Evolutionary conservation across 2,888 invertebrate genomes (phyloP).

Genomic region (Agrypnus murinus): DNA sequence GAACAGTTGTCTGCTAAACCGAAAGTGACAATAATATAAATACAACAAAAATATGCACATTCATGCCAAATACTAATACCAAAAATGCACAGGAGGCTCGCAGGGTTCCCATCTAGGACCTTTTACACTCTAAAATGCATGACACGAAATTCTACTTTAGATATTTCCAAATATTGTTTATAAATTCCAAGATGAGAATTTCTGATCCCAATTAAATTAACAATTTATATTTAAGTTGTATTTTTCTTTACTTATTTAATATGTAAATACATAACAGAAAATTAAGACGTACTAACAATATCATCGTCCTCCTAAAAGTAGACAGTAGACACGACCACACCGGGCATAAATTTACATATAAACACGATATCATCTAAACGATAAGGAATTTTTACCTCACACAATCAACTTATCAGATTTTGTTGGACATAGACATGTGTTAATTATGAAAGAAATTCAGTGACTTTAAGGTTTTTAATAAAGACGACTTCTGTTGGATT

Average conservation of each 20-base stretch:
- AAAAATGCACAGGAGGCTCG: too few species aligned
- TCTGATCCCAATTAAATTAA: conserved; percentile 17
- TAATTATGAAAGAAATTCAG: conserved; percentile 32
- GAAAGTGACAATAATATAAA: too few species aligned
- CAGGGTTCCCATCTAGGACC: too few species aligned
- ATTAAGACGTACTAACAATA: conserved; percentile 11
- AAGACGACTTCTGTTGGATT: too few species aligned
- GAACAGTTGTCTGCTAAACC: too few species aligned
- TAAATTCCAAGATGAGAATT: too few species aligned
- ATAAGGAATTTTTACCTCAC: conserved; percentile 25
- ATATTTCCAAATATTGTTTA: too few species aligned
- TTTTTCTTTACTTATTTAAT: conserved; percentile 20
- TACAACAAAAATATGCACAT: too few species aligned
- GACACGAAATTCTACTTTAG: too few species aligned
- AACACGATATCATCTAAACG: conserved; percentile 24
- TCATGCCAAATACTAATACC: too few species aligned
- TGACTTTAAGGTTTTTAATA: neutral
- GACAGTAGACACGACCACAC: conserved; percentile 27
- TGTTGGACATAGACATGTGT: conserved; percentile 31
- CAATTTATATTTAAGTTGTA: too few species aligned
- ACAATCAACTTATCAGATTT: conserved; percentile 38
- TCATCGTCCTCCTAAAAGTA: conserved; percentile 23
- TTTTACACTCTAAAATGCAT: too few species aligned
- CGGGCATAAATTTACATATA: conserved; percentile 40
- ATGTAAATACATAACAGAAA: conserved; percentile 22